phyloP scores from a whole-genome alignment of 1,140 invertebrate species.

The Polypedilum pembai region DNA sequence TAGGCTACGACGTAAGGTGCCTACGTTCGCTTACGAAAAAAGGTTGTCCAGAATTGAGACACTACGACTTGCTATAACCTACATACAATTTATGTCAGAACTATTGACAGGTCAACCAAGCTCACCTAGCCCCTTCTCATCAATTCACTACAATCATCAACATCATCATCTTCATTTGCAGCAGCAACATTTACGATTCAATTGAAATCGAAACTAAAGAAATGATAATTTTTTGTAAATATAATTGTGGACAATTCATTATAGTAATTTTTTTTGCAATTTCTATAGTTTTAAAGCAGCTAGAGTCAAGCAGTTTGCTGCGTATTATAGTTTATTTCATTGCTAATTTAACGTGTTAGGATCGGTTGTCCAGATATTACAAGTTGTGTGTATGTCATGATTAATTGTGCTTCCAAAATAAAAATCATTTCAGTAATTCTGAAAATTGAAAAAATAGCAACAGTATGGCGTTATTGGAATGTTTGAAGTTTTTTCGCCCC shows the following conservation, averaged over 20 bases:
- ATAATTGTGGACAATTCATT: background rate
- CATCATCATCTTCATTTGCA: constrained; percentile 22
- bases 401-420: no score
- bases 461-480: no score
- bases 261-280: no score
- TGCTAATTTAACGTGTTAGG: no score
- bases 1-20: constrained; percentile 84
- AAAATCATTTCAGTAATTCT: no score
- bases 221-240: background rate
- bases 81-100: constrained; percentile 96
- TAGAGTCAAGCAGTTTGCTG: no score
- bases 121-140: background rate
- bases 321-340: no score
- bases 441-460: no score
- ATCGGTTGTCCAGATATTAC: no score
- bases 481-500: no score
- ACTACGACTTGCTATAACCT: constrained; percentile 91
- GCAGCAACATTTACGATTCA: background rate
- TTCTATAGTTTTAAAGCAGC: no score
- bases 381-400: no score
- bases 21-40: constrained; percentile 98
- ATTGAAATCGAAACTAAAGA: background rate
- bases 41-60: constrained; percentile 96
- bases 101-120: constrained; percentile 58
- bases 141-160: constrained; percentile 3